phyloP scores from a whole-genome alignment of 37 sponge, comb jelly and placozoan species.

The Corticium candelabrum region DNA sequence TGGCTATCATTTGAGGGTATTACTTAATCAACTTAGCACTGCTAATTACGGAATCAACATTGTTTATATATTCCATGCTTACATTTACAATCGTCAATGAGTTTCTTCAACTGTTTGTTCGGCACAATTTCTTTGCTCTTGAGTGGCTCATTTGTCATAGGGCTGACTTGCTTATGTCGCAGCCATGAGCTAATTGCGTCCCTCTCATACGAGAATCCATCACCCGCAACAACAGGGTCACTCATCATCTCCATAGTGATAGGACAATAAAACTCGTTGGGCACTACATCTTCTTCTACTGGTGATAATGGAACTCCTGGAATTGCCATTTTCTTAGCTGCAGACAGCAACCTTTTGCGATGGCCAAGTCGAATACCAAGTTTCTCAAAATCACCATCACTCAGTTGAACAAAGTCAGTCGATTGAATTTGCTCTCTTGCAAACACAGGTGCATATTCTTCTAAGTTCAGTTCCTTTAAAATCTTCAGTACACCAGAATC shows the following conservation, averaged over 20 bases:
- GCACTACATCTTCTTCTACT: neutral
- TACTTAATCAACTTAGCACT: too few species aligned
- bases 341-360: neutral
- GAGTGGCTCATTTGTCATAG: slow-evolving; percentile 26
- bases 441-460: neutral
- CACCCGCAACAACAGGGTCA: slow-evolving; percentile 28
- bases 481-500: neutral
- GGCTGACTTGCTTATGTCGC: slow-evolving; percentile 11
- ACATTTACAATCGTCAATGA: neutral
- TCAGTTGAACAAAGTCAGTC: neutral
- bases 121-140: neutral
- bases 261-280: neutral
- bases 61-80: too few species aligned
- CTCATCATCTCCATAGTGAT: slow-evolving; percentile 5
- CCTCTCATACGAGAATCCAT: slow-evolving; percentile 28
- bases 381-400: neutral
- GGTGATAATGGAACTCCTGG: too few species aligned
- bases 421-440: neutral
- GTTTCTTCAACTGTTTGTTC: neutral
- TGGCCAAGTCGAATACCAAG: neutral
- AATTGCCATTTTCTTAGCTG: neutral
- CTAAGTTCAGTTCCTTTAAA: neutral
- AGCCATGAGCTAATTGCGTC: slow-evolving; percentile 21
- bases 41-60: too few species aligned
- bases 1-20: too few species aligned